Evolutionary conservation across 2,113 vertebrate genomes (phyloP), one percentile per base, ranked within the genome.

Genomic region (Holacanthus passer): DNA sequence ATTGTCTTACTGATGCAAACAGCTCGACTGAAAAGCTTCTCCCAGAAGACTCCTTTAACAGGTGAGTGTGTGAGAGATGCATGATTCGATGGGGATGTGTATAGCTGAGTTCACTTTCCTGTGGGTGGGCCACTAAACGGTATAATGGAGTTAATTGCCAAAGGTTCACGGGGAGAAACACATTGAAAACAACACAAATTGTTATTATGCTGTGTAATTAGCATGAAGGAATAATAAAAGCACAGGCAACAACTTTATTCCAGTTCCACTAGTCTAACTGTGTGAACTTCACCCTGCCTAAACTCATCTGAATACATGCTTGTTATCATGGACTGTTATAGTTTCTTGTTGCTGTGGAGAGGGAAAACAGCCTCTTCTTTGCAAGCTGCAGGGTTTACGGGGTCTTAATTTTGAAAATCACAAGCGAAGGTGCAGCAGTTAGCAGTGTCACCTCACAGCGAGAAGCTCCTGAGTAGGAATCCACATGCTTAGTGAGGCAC

Each of bases 91-190:
- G 37, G n/a, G 20, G 56, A 62, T 32, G 45, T 70, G 41, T 52
- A 65, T 80, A 32, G 48, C 32, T 77, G 69, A 77, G 22, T 64
- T 74, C 47, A 68, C 60, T 71, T 39, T 52, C 55, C 83, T 86
- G 45, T 41, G 6, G 41, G 31, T 52, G 37, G 63, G 48, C 31
- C 60, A 67, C 32, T 50, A 29, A 63, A 59, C 8, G 16, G 48
- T 58, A 35, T 77, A 29, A 55, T 63, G 9, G 43, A 70, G 62
- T 53, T 59, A 66, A 84, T 76, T 37, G 52, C n/a, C 8, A 31
- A 17, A 60, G 16, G 11, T 83, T 73, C 69, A 74, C 32, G 7
- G 13, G 14, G 31, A n/a, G 60, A 78, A 75, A 68, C 56, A 63
- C 16, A 41, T 45, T 41, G 19, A 77, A 81, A 74, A 47, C 45